These are phyloP conservation scores for Agonum fuliginosum DNA, from an alignment of 2,888 invertebrate genomes.

Conservation along the genomic window DNA sequence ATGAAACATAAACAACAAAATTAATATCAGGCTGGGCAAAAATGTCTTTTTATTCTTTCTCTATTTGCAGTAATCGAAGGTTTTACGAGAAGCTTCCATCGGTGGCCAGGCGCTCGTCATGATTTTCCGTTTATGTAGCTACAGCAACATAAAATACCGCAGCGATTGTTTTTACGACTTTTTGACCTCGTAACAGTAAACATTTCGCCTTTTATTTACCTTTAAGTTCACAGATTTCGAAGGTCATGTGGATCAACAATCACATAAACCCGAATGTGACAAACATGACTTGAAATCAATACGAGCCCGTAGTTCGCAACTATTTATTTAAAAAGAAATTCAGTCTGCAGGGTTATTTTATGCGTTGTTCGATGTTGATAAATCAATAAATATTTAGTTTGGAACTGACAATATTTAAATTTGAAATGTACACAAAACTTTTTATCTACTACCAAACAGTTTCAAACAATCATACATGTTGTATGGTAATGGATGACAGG, in stretches of 20 bases:
- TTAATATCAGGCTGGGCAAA: neutral
- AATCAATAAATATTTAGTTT: neutral
- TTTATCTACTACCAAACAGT: too few species aligned
- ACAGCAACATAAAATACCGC: constrained; percentile 40
- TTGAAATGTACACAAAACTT: too few species aligned
- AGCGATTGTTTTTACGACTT: constrained; percentile 48
- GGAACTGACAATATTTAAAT: too few species aligned
- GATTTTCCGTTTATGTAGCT: constrained; percentile 4
- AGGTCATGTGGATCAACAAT: constrained; percentile 11
- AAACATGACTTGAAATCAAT: constrained; percentile 29
- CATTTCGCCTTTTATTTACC: constrained; percentile 41
- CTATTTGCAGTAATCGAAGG: constrained; percentile 3
- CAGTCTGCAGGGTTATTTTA: too few species aligned
- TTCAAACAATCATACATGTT: too few species aligned
- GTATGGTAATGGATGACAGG: too few species aligned
- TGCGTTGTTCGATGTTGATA: neutral
- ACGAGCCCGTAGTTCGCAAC: neutral
- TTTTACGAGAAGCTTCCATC: neutral
- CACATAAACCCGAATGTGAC: constrained; percentile 21
- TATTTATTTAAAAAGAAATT: neutral
- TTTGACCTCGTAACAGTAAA: constrained; percentile 41
- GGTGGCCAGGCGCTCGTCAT: neutral
- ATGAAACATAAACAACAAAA: neutral
- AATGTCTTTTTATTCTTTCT: neutral
- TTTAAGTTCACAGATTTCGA: constrained; percentile 38